Evolutionary conservation across 2,888 invertebrate genomes (phyloP).

Genomic region (Schizotus pectinicornis): DNA sequence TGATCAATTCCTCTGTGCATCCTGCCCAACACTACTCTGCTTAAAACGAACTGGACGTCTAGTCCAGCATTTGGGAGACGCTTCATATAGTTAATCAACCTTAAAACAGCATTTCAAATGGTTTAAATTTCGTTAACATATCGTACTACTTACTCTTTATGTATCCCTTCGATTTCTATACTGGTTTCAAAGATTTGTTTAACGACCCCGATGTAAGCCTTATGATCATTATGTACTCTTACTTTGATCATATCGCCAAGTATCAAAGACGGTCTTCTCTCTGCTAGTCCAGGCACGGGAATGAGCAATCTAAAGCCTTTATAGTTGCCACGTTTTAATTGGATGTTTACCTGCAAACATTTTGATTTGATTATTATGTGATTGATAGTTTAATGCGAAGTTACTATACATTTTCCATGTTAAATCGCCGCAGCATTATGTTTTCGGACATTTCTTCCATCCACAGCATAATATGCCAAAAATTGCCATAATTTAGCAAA

Average conservation of each 20-base stretch:
- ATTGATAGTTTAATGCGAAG: constrained; percentile 11
- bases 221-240: constrained; percentile 48
- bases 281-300: constrained; percentile 69
- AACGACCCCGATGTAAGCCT: constrained; percentile 57
- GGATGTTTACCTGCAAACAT: constrained; percentile 52
- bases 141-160: constrained; percentile 48
- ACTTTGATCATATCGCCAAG: constrained; percentile 64
- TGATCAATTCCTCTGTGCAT: constrained; percentile 59
- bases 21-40: constrained; percentile 59
- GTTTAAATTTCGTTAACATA: background rate
- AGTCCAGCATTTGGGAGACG: constrained; percentile 45
- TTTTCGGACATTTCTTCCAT: constrained; percentile 66
- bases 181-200: constrained; percentile 54
- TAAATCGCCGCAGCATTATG: constrained; percentile 47
- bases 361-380: constrained; percentile 25
- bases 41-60: constrained; percentile 60
- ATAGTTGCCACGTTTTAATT: constrained; percentile 25
- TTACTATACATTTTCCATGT: constrained; percentile 53
- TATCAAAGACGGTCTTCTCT: constrained; percentile 71
- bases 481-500: constrained; percentile 58
- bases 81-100: constrained; percentile 35
- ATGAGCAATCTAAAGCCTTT: background rate
- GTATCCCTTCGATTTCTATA: constrained; percentile 55
- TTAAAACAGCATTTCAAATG: constrained; percentile 19
- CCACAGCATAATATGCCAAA: constrained; percentile 66